Percentiles rank a stretch among this genome's conserved stretches.
These are phyloP conservation scores for Epinephelus coioides DNA, from an alignment of 2,797 vertebrate species.

Conservation along the genomic window DNA sequence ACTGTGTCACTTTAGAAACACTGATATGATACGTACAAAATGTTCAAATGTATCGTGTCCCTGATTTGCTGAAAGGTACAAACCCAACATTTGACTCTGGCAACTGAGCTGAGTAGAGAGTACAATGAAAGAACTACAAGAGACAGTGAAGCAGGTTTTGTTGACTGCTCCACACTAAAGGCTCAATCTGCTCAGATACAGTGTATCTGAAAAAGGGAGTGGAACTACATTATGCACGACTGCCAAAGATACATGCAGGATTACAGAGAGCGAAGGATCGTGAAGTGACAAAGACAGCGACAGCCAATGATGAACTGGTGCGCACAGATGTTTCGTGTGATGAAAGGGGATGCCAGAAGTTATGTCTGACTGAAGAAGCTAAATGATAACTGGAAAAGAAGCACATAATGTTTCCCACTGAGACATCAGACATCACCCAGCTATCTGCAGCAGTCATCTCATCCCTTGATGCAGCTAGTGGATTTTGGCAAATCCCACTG, in stretches of 20 bases:
- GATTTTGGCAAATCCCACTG: slow-evolving; percentile 52
- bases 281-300: background rate
- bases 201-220: background rate
- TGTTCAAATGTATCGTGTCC: no score
- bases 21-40: no score
- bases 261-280: slow-evolving; percentile 1
- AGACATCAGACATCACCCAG: slow-evolving; percentile 7
- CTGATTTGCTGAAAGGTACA: no score
- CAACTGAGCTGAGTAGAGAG: no score
- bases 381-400: slow-evolving; percentile 5
- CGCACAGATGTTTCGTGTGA: slow-evolving; percentile 10
- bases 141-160: background rate
- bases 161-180: background rate
- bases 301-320: slow-evolving; percentile 3
- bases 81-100: no score
- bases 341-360: background rate
- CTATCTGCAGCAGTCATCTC: slow-evolving; percentile 32
- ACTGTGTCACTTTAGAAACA: no score
- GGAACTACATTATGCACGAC: background rate
- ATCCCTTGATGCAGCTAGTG: slow-evolving; percentile 34
- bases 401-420: slow-evolving; percentile 18
- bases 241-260: background rate
- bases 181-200: background rate
- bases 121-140: background rate
- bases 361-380: background rate